Evolutionary conservation across 2,797 vertebrate species (phyloP), one percentile per base, ranked within the genome.

Genomic region (Cossypha niveicapilla): DNA sequence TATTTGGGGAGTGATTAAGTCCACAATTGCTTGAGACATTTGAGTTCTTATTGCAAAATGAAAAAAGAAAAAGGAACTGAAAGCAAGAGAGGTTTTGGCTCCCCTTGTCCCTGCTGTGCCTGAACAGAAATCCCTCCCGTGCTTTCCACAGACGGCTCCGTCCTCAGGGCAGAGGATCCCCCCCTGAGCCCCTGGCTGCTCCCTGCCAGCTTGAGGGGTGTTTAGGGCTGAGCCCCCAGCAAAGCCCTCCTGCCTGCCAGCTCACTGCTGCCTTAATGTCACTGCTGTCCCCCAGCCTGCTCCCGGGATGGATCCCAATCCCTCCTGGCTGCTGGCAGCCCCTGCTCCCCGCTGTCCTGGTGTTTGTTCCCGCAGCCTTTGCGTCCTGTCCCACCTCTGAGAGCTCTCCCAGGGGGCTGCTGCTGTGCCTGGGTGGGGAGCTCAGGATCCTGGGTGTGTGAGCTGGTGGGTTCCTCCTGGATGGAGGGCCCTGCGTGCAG

Each of bases 21-120:
- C 71, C 81, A 70, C 93, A 95, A 96, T 93, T 95, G 88, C 86
- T 96, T 68, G 58, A 92, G 95, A 93, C 85, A 6, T 90, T 93
- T 78, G 62, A 70, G 68, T 93, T 88, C 90, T 90, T 93, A 60
- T 37, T 94, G 89, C 71, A 91, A 91, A 95, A 85, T 61, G 71
- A 90, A 88, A 88, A 87, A 81, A 44, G 65, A 62, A 88, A 92
- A 84, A 81, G 93, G 66, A 67, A 86, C 79, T 90, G 89, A 87
- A 95, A 93, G 76, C 81, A 54, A 90, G 70, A 56, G 78, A 92
- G 72, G 56, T 63, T 93, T 89, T 86, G 88, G 84, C 83, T 96
- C 34, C 51, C 48, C 1, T 0, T 14, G n/a, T 34, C 37, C 93
- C 77, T 4, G 14, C 90, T 88, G 84, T 61, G 93, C 83, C 75